These are phyloP conservation scores for Pammene fasciana DNA, from an alignment of 2,888 invertebrate genomes.

Conservation along the genomic window DNA sequence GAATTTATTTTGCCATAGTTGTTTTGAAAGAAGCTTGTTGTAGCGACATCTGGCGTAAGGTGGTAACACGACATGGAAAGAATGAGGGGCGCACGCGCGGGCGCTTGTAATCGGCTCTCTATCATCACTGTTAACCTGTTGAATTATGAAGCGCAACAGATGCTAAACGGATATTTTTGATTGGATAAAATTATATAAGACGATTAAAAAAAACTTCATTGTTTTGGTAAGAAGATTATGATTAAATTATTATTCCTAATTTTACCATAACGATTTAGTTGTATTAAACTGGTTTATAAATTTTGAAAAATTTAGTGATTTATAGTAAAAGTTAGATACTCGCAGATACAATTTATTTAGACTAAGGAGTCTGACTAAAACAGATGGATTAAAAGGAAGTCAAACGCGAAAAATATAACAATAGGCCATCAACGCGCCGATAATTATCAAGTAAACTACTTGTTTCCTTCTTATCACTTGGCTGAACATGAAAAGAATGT, in stretches of 20 bases:
- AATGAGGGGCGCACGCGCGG: slow-evolving; percentile 70
- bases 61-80: slow-evolving; percentile 51
- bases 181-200: background rate
- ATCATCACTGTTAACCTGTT: slow-evolving; percentile 31
- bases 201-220: too few species aligned
- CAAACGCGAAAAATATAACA: slow-evolving; percentile 62
- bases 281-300: too few species aligned
- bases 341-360: background rate
- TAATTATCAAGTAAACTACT: slow-evolving; percentile 69
- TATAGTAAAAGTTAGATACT: background rate
- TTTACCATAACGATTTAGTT: too few species aligned
- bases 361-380: slow-evolving; percentile 54
- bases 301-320: too few species aligned
- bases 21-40: slow-evolving; percentile 50
- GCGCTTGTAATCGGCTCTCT: slow-evolving; percentile 63
- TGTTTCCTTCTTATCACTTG: slow-evolving; percentile 72
- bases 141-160: slow-evolving; percentile 43
- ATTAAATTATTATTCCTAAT: too few species aligned
- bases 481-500: slow-evolving; percentile 58
- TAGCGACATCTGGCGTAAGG: slow-evolving; percentile 66
- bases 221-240: too few species aligned
- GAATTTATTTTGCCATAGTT: slow-evolving; percentile 49
- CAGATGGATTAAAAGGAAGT: slow-evolving; percentile 67
- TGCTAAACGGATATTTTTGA: slow-evolving; percentile 46
- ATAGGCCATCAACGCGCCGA: slow-evolving; percentile 71